Percentiles rank a stretch among this genome's conserved stretches.
Conservation (phyloP, 2,797 vertebrate genomes). For the Chrysolophus pictus region DNA sequence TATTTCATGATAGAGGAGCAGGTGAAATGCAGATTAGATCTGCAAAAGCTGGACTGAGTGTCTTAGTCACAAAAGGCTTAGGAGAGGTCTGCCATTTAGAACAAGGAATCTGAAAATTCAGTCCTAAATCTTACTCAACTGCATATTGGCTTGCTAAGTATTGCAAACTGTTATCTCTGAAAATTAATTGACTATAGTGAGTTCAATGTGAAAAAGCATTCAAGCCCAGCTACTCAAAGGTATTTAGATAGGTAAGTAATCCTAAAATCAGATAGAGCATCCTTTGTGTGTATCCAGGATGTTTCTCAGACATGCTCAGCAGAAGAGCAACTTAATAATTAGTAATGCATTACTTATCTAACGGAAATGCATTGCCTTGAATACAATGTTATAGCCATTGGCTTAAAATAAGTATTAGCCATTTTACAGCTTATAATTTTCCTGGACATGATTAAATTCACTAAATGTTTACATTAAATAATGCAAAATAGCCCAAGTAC, state of each 20-base stretch:
- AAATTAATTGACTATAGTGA: not conserved
- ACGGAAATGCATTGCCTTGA: conserved; percentile 11
- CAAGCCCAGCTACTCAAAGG: not conserved
- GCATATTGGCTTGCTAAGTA: no score
- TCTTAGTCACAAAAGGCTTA: not conserved
- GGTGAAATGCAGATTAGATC: not conserved
- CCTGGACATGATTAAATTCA: not conserved
- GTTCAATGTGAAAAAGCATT: conserved; percentile 41
- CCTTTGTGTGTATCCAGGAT: not conserved
- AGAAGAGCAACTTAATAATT: conserved; percentile 49
- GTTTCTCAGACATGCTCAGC: conserved; percentile 14
- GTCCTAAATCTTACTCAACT: not conserved
- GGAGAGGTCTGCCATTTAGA: not conserved
- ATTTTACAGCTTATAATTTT: not conserved
- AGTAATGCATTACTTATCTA: conserved; percentile 15
- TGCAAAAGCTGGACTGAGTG: not conserved
- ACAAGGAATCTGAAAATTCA: not conserved
- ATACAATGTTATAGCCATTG: not conserved
- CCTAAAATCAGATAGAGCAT: not conserved
- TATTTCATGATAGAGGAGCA: not conserved
- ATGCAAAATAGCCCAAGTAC: not conserved
- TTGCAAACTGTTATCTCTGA: no score
- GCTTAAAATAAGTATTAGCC: not conserved
- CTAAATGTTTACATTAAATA: not conserved
- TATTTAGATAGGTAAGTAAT: not conserved